Evolutionary conservation across 2,113 vertebrate genomes (phyloP).

Genomic region (Pantherophis guttatus): DNA sequence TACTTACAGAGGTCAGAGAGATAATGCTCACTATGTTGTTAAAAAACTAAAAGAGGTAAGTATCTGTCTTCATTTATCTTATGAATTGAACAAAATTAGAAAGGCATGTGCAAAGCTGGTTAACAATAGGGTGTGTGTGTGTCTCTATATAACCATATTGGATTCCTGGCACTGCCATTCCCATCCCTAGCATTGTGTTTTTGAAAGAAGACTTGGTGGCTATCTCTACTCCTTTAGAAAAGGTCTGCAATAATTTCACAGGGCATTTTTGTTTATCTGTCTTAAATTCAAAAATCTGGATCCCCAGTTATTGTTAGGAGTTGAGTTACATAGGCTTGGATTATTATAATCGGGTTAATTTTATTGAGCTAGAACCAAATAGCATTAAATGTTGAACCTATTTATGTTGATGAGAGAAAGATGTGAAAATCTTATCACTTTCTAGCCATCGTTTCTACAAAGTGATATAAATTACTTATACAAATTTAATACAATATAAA

Average conservation of each 20-base stretch:
- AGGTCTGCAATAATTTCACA: background rate
- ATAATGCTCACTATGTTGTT: conserved; percentile 54
- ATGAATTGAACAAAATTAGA: background rate
- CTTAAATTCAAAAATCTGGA: background rate
- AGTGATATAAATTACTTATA: background rate
- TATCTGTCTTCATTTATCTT: background rate
- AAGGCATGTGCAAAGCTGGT: background rate
- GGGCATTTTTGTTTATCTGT: background rate
- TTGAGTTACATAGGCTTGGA: background rate
- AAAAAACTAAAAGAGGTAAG: conserved; percentile 73
- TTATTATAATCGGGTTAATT: background rate
- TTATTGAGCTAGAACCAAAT: background rate
- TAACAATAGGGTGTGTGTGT: background rate
- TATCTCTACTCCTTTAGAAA: background rate
- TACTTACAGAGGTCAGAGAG: conserved; percentile 66
- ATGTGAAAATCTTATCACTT: background rate
- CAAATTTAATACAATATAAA: background rate
- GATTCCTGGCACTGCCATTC: background rate
- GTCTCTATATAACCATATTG: background rate
- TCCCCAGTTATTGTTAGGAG: background rate
- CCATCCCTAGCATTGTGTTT: background rate
- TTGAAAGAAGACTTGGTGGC: background rate
- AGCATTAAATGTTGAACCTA: background rate
- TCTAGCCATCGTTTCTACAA: background rate
- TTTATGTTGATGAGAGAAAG: background rate